Base-by-base conservation (phyloP, 2,888 invertebrate species). In the Crocallis elinguaria region DNA sequence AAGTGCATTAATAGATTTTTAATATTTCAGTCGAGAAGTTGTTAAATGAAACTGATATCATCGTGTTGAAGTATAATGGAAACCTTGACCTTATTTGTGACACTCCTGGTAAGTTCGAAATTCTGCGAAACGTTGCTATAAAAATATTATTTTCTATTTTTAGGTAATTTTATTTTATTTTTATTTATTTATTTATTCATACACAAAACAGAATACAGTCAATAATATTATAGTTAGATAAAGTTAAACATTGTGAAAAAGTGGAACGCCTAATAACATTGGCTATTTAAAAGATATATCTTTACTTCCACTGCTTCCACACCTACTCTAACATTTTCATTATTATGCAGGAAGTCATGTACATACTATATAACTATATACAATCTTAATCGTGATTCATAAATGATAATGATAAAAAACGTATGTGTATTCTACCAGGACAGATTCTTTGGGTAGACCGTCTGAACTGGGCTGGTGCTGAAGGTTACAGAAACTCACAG, bases 11-110 rank as follows among this genome's bases (percentile, higher is more conserved):
- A 46, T 53, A 30, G 33, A 37, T 45, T 19, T 16, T n/a, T 36
- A 46, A 44, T 43, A 55, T 85, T 82, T 69, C 81, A 94, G 96
- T 96, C 70, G 95, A 95, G 72, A 83, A 88, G 50, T 83, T 96
- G 9, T 82, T 96, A 14, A 94, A 94, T 64, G 93, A 93, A 64
- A 95, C 96, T 0, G 86, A 93, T 42, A 84, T 96, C 12, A 92
- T 93, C 42, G 92, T 96, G 0, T 93, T 93, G 23, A 94, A 96
- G 12, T 95, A 95, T 73, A 95, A 94, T 62, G 97, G 96, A 21
- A 96, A 97, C 71, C 88, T 97, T 57, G 97, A 98, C 82, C 92
- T 97, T 12, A 97, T 97, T 70, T 96, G 96, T 57, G 94, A 95
- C 67, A 96, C 96, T 11, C 93, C 95, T 62, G 97, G 97, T 93